These are phyloP conservation scores for Lepus townsendii DNA, from an alignment of 2,797 vertebrate species.

Conservation along the genomic window DNA sequence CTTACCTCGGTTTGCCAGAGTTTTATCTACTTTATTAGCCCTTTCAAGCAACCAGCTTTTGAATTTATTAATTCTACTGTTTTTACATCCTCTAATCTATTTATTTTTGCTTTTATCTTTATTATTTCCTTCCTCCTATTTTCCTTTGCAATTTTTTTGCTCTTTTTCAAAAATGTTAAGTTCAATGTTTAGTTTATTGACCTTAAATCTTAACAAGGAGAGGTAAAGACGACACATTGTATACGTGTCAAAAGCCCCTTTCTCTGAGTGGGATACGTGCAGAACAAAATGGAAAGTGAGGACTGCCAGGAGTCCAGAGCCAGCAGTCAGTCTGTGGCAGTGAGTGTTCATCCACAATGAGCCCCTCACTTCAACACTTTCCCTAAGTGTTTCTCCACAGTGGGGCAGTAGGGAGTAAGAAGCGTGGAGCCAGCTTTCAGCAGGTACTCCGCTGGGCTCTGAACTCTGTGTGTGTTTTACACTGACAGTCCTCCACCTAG, in stretches of 20 bases:
- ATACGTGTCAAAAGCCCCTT: constrained; percentile 18
- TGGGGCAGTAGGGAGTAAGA: constrained; percentile 76
- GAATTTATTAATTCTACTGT: constrained; percentile 74
- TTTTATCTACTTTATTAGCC: constrained; percentile 78
- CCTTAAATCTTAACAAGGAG: constrained; percentile 62
- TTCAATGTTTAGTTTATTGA: constrained; percentile 45
- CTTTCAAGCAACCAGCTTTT: constrained; percentile 65
- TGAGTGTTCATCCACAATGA: background rate
- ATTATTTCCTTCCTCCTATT: constrained; percentile 70
- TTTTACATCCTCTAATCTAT: constrained; percentile 73
- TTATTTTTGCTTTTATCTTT: constrained; percentile 78
- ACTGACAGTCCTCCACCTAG: background rate
- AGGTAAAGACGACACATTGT: background rate
- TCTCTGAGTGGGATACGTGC: background rate
- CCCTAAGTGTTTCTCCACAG: constrained; percentile 69
- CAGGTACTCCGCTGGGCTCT: background rate
- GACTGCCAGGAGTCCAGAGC: background rate
- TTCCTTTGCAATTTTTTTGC: constrained; percentile 53
- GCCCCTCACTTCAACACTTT: background rate
- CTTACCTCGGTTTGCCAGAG: constrained; percentile 68
- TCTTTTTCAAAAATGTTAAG: constrained; percentile 65
- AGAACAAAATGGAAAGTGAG: background rate
- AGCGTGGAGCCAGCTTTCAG: background rate
- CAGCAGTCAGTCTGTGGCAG: background rate
- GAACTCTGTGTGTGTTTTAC: background rate